Conservation (phyloP, 2,797 vertebrate species). For the Lates japonicus region DNA sequence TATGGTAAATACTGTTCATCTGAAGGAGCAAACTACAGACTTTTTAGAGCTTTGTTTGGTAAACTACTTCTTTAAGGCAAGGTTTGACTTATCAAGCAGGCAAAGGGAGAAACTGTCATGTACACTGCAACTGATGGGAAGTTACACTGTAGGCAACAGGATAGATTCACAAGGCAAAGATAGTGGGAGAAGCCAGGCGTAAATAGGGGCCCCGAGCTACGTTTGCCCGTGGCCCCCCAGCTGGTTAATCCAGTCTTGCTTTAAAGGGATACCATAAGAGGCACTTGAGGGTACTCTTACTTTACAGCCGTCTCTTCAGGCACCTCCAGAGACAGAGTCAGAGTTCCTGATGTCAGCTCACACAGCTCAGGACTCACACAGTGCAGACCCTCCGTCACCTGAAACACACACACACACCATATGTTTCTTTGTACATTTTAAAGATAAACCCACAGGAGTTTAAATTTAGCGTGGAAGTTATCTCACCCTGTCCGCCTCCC, state of each 20-base stretch:
- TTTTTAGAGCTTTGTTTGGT: background rate
- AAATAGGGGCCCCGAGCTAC: background rate
- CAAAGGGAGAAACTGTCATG: background rate
- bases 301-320: slow-evolving; percentile 95
- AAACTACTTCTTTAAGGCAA: background rate
- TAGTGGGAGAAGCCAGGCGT: background rate
- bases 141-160: slow-evolving; percentile 1
- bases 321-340: slow-evolving; percentile 92
- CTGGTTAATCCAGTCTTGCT: background rate
- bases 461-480: slow-evolving; percentile 6
- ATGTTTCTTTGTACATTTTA: slow-evolving; percentile 7
- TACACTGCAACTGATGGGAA: no score
- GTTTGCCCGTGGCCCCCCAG: background rate
- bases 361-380: slow-evolving; percentile 94
- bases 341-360: slow-evolving; percentile 90
- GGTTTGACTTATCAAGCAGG: background rate
- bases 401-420: slow-evolving; percentile 51
- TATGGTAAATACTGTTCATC: background rate
- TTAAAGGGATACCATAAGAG: slow-evolving; percentile 1
- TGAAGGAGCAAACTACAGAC: background rate
- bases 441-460: slow-evolving; percentile 20
- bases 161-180: background rate
- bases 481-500: slow-evolving; percentile 95
- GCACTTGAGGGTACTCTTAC: slow-evolving; percentile 84
- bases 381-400: slow-evolving; percentile 92